Evolutionary conservation across 2,797 vertebrate genomes (phyloP).

Genomic region (Pagetopsis macropterus): DNA sequence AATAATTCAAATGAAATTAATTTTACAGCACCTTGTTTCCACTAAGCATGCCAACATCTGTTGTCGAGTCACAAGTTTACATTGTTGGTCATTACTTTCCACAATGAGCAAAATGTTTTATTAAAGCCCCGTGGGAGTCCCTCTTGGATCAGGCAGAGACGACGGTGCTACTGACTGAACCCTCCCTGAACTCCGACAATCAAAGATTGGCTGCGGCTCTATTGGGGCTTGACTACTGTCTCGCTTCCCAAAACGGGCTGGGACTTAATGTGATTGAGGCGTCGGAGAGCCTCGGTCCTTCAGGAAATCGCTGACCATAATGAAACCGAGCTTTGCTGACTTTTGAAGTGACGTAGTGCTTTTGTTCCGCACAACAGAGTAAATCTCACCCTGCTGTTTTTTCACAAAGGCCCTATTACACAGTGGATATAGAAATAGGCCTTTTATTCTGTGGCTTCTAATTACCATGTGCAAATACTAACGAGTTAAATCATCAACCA

Average conservation of each 20-base stretch:
- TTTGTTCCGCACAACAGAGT: slow-evolving; percentile 71
- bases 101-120: slow-evolving; percentile 90
- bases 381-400: slow-evolving; percentile 74
- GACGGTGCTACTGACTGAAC: slow-evolving; percentile 83
- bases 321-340: slow-evolving; percentile 78
- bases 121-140: slow-evolving; percentile 83
- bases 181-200: slow-evolving; percentile 86
- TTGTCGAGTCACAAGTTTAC: slow-evolving; percentile 88
- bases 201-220: slow-evolving; percentile 80
- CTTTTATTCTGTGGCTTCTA: slow-evolving; percentile 60
- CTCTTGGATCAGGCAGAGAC: slow-evolving; percentile 84
- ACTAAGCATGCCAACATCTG: slow-evolving; percentile 86
- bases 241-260: slow-evolving; percentile 69
- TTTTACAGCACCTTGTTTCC: slow-evolving; percentile 87
- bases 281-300: slow-evolving; percentile 75
- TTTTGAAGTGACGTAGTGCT: slow-evolving; percentile 77
- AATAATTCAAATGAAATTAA: slow-evolving; percentile 90
- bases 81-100: slow-evolving; percentile 90
- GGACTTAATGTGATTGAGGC: slow-evolving; percentile 82
- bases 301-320: slow-evolving; percentile 83
- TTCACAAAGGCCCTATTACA: slow-evolving; percentile 61
- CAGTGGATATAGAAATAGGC: slow-evolving; percentile 47
- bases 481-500: slow-evolving; percentile 52
- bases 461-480: slow-evolving; percentile 62
- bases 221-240: slow-evolving; percentile 72